Percentiles rank a stretch among this genome's conserved stretches.
phyloP scores from a whole-genome alignment of 2,888 invertebrate genomes.

The Drosophila kambysellisi region DNA sequence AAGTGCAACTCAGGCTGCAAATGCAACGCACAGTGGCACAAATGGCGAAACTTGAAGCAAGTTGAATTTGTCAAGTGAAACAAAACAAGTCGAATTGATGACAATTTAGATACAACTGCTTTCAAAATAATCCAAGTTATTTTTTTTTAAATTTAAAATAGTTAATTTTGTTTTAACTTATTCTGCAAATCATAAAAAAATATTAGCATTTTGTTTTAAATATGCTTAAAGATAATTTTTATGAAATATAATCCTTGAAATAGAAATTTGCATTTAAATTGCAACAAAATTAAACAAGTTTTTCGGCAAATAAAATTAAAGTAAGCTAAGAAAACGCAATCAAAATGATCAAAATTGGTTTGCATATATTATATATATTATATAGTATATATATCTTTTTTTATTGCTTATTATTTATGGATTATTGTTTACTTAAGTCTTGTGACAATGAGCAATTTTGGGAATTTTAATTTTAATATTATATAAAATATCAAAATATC shows the following conservation, averaged over 20 bases:
- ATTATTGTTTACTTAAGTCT: too few species aligned
- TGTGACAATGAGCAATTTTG: neutral
- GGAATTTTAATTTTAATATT: too few species aligned
- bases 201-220: neutral
- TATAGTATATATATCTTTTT: too few species aligned
- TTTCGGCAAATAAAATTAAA: too few species aligned
- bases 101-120: neutral
- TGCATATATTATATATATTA: too few species aligned
- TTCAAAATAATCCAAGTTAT: neutral
- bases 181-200: neutral
- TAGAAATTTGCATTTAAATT: neutral
- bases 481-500: too few species aligned
- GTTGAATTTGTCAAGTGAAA: neutral
- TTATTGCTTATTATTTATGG: too few species aligned
- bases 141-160: neutral
- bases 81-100: neutral
- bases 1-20: constrained; percentile 60
- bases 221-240: neutral
- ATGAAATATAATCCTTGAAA: rapidly evolving
- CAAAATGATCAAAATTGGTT: too few species aligned
- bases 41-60: neutral
- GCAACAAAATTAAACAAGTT: neutral
- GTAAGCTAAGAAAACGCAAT: too few species aligned
- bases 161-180: rapidly evolving
- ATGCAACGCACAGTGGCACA: constrained; percentile 38